Evolutionary conservation across 1,140 invertebrate genomes (phyloP).

Genomic region (Trachymyrmex cornetzi): DNA sequence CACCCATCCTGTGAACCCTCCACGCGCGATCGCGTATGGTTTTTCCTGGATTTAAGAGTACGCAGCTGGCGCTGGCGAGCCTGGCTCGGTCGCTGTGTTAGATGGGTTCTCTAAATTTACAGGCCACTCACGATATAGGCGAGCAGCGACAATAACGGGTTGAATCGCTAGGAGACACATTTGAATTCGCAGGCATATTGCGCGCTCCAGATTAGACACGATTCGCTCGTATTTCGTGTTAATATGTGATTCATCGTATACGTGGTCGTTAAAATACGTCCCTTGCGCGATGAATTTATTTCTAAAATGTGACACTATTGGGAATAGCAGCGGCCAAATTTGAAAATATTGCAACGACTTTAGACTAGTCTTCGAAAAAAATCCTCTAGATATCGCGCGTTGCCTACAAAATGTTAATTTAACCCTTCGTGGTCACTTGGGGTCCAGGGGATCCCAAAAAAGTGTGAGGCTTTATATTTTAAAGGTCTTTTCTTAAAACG

Average conservation of each 20-base stretch:
- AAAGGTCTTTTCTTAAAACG: too few relatives aligned
- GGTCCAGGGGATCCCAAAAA: too few relatives aligned
- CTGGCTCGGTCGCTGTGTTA: conserved; percentile 34
- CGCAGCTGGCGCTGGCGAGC: conserved; percentile 42
- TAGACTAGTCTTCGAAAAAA: background rate
- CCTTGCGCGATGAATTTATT: conserved; percentile 20
- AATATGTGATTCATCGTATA: conserved; percentile 1
- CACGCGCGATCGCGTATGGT: conserved; percentile 14
- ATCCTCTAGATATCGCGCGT: background rate
- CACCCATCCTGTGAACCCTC: background rate
- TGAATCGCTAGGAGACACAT: conserved; percentile 13
- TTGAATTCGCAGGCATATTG: conserved; percentile 31
- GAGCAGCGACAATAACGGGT: conserved; percentile 37
- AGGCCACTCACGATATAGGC: conserved; percentile 17
- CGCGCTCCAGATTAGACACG: conserved; percentile 43
- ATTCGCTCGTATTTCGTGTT: conserved; percentile 41
- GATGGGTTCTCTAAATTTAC: conserved; percentile 47
- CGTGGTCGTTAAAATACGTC: conserved; percentile 6
- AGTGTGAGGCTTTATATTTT: too few relatives aligned
- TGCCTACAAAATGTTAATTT: background rate
- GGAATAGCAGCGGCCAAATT: background rate
- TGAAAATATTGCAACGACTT: conserved; percentile 11
- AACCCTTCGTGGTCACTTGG: too few relatives aligned
- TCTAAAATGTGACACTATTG: background rate
- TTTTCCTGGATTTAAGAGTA: conserved; percentile 24